These are phyloP conservation scores for Carassius auratus DNA, from an alignment of 2,113 vertebrate species.

Conservation along the genomic window DNA sequence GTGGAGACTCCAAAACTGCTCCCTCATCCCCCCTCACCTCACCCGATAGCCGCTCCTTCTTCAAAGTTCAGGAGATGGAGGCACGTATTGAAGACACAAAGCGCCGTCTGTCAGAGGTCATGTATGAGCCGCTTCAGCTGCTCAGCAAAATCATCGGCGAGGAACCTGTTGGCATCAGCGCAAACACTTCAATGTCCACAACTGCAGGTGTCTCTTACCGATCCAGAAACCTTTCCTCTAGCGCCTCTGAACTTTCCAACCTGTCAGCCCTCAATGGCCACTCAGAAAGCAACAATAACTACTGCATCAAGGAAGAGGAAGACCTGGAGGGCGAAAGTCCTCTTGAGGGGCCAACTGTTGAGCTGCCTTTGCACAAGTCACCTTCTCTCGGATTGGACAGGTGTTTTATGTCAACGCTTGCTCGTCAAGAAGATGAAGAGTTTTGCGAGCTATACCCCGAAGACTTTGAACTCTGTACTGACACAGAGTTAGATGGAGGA, in stretches of 20 bases:
- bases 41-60: constrained; percentile 94
- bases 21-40: constrained; percentile 94
- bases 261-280: constrained; percentile 87
- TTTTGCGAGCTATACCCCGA: constrained; percentile 93
- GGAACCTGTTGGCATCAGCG: constrained; percentile 79
- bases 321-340: constrained; percentile 82
- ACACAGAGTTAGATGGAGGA: constrained; percentile 81
- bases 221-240: constrained; percentile 92
- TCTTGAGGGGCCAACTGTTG: constrained; percentile 64
- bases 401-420: constrained; percentile 90
- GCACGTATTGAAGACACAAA: constrained; percentile 97
- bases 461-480: constrained; percentile 86
- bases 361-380: constrained; percentile 65
- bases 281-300: constrained; percentile 90
- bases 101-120: constrained; percentile 94
- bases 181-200: constrained; percentile 78
- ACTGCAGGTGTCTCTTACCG: constrained; percentile 75
- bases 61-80: constrained; percentile 98
- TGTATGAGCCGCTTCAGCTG: constrained; percentile 94
- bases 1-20: constrained; percentile 95
- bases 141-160: constrained; percentile 98
- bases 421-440: constrained; percentile 93
- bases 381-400: constrained; percentile 85
- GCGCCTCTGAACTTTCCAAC: constrained; percentile 90
- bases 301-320: constrained; percentile 97